These are phyloP conservation scores for Nymphalis polychloros DNA, from an alignment of 2,888 invertebrate genomes.

Conservation along the genomic window DNA sequence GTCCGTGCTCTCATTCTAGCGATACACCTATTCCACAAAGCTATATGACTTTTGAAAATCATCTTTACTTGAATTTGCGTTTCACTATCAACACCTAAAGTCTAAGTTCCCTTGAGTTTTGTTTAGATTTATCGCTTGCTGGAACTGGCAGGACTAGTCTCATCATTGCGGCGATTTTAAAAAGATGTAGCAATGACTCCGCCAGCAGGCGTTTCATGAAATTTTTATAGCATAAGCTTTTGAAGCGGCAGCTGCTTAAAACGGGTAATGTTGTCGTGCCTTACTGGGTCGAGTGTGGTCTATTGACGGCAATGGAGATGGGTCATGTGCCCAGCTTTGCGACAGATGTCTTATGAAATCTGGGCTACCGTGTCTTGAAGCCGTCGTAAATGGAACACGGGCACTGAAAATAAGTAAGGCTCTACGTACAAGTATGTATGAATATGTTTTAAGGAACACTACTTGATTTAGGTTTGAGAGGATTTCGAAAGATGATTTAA, in stretches of 20 bases:
- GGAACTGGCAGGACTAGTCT: constrained; percentile 22
- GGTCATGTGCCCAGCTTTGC: constrained; percentile 24
- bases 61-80: constrained; percentile 17
- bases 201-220: constrained; percentile 57
- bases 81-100: constrained; percentile 19
- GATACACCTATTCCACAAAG: constrained; percentile 23
- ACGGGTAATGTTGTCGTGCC: constrained; percentile 64
- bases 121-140: constrained; percentile 26
- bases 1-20: constrained; percentile 37
- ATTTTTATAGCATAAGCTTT: constrained; percentile 63
- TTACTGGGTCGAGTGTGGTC: constrained; percentile 67
- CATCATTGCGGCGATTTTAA: constrained; percentile 38
- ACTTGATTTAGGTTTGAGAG: too few species aligned
- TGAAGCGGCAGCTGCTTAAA: constrained; percentile 58
- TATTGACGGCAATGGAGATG: constrained; percentile 55
- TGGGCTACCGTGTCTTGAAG: constrained; percentile 35
- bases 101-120: constrained; percentile 25
- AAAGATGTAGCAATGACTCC: constrained; percentile 33
- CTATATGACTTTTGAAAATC: constrained; percentile 20
- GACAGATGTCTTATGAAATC: constrained; percentile 42
- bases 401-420: constrained; percentile 4
- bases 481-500: too few species aligned
- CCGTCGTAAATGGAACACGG: constrained; percentile 24
- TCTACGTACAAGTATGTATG: neutral
- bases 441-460: neutral